Conservation (phyloP, 2,888 invertebrate genomes). For the Cylloceria caligata region DNA sequence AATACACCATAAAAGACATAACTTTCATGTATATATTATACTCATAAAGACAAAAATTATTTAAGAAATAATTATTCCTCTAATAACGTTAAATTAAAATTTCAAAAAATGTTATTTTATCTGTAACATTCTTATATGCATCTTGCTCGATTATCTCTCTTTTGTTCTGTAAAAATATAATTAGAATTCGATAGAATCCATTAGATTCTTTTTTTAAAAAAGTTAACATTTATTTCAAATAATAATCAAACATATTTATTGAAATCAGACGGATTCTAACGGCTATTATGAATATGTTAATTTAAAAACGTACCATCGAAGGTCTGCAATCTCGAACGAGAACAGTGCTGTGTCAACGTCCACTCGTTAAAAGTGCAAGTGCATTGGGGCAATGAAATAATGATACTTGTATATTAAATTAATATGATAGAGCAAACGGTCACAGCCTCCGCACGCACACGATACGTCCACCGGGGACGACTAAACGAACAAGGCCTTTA, state of each 20-base stretch:
- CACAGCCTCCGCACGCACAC: constrained; percentile 51
- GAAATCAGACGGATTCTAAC: no score
- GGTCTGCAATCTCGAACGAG: neutral
- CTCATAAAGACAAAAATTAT: neutral
- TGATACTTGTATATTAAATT: constrained; percentile 59
- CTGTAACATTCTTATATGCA: no score
- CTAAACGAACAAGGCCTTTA: constrained; percentile 47
- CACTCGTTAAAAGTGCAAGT: constrained; percentile 53
- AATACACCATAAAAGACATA: neutral
- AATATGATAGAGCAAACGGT: constrained; percentile 51
- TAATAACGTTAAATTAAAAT: neutral
- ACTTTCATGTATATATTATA: neutral
- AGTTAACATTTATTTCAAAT: no score
- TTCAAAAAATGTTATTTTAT: neutral
- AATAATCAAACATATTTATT: no score
- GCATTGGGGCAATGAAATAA: constrained; percentile 57
- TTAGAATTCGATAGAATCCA: no score
- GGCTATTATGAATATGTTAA: no score
- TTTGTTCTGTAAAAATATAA: no score
- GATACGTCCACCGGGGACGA: constrained; percentile 39
- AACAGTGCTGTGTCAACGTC: neutral
- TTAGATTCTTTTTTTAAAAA: no score
- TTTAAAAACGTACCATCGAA: neutral
- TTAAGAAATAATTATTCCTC: neutral
- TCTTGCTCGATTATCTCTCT: no score